phyloP scores from a whole-genome alignment of 2,888 invertebrate genomes.

The Caenorhabditis sp. region DNA sequence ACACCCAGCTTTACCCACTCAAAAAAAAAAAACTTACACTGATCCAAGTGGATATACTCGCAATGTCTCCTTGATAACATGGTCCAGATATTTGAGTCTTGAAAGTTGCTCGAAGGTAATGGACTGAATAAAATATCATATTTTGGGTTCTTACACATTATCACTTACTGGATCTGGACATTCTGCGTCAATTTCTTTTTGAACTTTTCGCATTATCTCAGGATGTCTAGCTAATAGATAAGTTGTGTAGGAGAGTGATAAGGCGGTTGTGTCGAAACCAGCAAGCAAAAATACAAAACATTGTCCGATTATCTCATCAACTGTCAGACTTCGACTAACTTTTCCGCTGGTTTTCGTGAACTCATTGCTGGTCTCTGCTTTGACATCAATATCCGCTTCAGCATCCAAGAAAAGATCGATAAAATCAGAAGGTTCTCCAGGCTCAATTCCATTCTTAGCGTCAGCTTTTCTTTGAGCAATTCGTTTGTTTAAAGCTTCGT shows the following conservation, averaged over 20 bases:
- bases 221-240: conserved; percentile 73
- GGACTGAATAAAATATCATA: not conserved
- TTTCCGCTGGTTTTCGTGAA: conserved; percentile 12
- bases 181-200: conserved; percentile 36
- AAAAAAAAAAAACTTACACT: conserved; percentile 26
- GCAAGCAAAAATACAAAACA: conserved; percentile 73
- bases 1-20: too few species aligned
- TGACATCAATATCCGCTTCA: conserved; percentile 39
- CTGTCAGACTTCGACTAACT: conserved; percentile 21
- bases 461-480: conserved; percentile 38
- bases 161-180: conserved; percentile 17
- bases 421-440: conserved; percentile 45
- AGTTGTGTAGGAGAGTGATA: conserved; percentile 73
- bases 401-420: conserved; percentile 60
- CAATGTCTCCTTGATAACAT: conserved; percentile 48
- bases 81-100: conserved; percentile 48
- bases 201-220: conserved; percentile 31
- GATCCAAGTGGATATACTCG: conserved; percentile 45
- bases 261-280: conserved; percentile 75
- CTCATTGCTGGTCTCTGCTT: conserved; percentile 12
- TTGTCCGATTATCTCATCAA: conserved; percentile 71
- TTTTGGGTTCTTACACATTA: not conserved
- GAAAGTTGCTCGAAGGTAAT: conserved; percentile 39
- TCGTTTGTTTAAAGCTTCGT: conserved; percentile 24
- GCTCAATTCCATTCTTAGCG: conserved; percentile 24